phyloP scores from a whole-genome alignment of 2,113 vertebrate species.

The Aptenodytes patagonicus region DNA sequence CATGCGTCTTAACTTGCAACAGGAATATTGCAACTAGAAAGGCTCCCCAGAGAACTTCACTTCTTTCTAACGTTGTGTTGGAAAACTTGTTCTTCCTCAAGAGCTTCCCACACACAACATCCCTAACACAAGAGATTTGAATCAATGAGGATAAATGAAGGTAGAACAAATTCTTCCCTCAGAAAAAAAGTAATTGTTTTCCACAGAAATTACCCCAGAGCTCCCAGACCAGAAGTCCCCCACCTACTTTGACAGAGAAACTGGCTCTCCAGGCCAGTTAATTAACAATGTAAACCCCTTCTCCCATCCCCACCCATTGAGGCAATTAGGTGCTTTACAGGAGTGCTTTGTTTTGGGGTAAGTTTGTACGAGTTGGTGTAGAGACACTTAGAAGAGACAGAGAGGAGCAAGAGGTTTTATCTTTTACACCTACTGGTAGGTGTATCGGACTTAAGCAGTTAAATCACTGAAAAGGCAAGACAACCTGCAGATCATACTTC shows the following conservation, averaged over 20 bases:
- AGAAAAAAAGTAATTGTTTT: background rate
- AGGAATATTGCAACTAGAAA: background rate
- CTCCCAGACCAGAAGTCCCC: background rate
- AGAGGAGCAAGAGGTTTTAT: background rate
- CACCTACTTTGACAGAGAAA: background rate
- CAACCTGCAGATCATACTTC: background rate
- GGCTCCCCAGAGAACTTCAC: background rate
- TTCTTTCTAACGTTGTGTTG: background rate
- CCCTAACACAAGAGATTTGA: background rate
- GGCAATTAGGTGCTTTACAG: background rate
- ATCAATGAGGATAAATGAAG: background rate
- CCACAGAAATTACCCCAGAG: background rate
- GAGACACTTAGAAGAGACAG: background rate
- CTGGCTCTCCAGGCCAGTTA: background rate
- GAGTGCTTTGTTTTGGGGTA: background rate
- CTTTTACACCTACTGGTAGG: background rate
- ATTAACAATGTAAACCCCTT: background rate
- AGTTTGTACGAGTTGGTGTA: background rate
- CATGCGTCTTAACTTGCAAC: background rate
- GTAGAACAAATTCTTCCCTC: background rate
- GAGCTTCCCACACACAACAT: background rate
- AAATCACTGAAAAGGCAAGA: background rate
- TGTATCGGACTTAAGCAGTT: background rate
- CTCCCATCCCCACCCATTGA: background rate
- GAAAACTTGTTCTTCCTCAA: background rate